Conservation (phyloP, 2,888 invertebrate genomes). For the Latheticus oryzae region DNA sequence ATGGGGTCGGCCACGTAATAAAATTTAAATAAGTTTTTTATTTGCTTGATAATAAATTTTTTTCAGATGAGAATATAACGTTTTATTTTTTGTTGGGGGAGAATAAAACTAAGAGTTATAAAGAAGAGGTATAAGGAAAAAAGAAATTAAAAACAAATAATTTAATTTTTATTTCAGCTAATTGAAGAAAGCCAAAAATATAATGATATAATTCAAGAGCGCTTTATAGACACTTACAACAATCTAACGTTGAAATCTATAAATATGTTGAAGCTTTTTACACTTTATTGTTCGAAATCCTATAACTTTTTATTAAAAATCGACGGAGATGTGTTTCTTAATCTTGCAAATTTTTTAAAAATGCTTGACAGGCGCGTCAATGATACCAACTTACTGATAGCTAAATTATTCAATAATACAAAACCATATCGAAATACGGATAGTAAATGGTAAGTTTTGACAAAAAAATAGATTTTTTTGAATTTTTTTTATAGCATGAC, state of each 20-base stretch:
- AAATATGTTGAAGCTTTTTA: constrained; percentile 86
- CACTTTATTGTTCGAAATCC: constrained; percentile 71
- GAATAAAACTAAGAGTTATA: not conserved
- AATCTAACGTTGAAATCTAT: constrained; percentile 88
- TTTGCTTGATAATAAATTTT: constrained; percentile 25
- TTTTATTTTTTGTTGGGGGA: constrained; percentile 46
- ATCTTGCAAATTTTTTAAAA: constrained; percentile 65
- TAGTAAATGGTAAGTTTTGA: constrained; percentile 78
- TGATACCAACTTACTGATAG: constrained; percentile 8
- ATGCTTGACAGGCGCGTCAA: not conserved
- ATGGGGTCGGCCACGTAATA: constrained; percentile 69
- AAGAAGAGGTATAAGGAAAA: constrained; percentile 9
- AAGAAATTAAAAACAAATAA: constrained; percentile 1
- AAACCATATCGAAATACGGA: constrained; percentile 67
- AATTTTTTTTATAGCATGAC: no score
- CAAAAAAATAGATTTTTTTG: no score
- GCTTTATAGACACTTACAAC: constrained; percentile 85
- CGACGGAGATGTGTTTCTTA: constrained; percentile 89
- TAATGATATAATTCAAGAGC: constrained; percentile 78
- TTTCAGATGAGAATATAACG: constrained; percentile 49
- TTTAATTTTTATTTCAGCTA: constrained; percentile 27
- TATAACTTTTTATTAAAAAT: constrained; percentile 80
- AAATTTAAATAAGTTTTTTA: not conserved
- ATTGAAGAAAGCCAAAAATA: constrained; percentile 66
- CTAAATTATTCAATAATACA: not conserved